Conservation (phyloP, 2,888 invertebrate genomes). For the Drosophila dives region DNA sequence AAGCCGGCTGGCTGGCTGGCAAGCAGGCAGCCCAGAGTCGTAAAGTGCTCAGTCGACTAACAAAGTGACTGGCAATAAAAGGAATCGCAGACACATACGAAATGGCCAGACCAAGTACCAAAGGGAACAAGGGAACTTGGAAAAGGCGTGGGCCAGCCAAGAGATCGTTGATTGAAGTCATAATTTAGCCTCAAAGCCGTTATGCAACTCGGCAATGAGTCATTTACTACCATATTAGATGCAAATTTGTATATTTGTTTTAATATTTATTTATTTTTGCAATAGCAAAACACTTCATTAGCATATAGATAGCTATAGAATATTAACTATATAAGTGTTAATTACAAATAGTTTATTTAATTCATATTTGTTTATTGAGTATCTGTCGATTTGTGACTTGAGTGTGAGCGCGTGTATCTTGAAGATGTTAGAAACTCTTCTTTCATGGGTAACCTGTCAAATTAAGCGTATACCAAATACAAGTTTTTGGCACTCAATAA, state of each 20-base stretch:
- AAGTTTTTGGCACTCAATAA: constrained; percentile 15
- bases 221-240: constrained; percentile 37
- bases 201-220: constrained; percentile 68
- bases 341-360: constrained; percentile 68
- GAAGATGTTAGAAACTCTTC: constrained; percentile 27
- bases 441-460: neutral
- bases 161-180: constrained; percentile 65
- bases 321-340: constrained; percentile 40
- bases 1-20: neutral
- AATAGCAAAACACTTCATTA: constrained; percentile 55
- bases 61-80: constrained; percentile 55
- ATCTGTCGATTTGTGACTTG: constrained; percentile 50
- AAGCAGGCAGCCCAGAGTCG: constrained; percentile 18
- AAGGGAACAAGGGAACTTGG: constrained; percentile 15
- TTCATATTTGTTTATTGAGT: constrained; percentile 51
- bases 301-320: constrained; percentile 38
- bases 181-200: constrained; percentile 47
- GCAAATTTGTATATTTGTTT: constrained; percentile 31
- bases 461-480: constrained; percentile 20
- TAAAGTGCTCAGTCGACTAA: constrained; percentile 38
- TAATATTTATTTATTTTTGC: constrained; percentile 17
- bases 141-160: constrained; percentile 61
- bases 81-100: constrained; percentile 35
- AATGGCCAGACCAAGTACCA: constrained; percentile 7
- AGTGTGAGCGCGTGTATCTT: constrained; percentile 9